A percentile compares a stretch with the other conserved stretches of the same genome.
These are phyloP conservation scores for Brachyistius frenatus DNA, from an alignment of 2,113 vertebrate species.

Conservation along the genomic window DNA sequence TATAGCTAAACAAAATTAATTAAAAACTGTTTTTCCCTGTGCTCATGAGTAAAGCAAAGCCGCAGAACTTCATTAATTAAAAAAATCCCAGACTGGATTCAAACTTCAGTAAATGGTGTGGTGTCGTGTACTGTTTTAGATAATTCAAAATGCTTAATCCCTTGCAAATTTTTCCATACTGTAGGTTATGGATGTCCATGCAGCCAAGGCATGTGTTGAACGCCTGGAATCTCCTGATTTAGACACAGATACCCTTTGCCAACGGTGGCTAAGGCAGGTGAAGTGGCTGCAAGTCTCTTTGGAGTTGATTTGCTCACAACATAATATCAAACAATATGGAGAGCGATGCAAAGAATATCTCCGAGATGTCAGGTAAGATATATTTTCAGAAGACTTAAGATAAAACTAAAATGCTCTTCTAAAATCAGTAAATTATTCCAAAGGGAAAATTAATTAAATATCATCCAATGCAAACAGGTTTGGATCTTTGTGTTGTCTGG, in stretches of 20 bases:
- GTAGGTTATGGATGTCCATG: slow-evolving; percentile 54
- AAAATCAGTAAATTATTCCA: background rate
- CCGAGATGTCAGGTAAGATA: slow-evolving; percentile 27
- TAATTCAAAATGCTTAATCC: background rate
- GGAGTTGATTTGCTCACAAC: slow-evolving; percentile 45
- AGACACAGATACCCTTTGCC: slow-evolving; percentile 21
- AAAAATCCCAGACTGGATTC: too few species aligned
- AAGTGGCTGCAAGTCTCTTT: slow-evolving; percentile 48
- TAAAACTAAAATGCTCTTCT: background rate
- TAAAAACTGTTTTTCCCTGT: too few species aligned
- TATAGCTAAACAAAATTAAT: too few species aligned
- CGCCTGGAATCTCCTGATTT: slow-evolving; percentile 22
- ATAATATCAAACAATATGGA: slow-evolving; percentile 18
- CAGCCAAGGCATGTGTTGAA: slow-evolving; percentile 57
- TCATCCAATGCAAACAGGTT: background rate
- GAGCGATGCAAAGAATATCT: slow-evolving; percentile 32
- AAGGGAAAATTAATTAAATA: background rate
- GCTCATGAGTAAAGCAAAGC: too few species aligned
- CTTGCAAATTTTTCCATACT: background rate
- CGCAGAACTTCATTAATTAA: too few species aligned
- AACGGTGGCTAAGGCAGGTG: slow-evolving; percentile 34
- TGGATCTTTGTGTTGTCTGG: background rate
- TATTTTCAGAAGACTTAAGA: background rate
- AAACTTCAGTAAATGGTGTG: too few species aligned
- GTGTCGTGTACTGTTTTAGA: background rate